These are phyloP conservation scores for Hydrocynus forskahlii DNA, from an alignment of 2,797 vertebrate species.

Conservation along the genomic window DNA sequence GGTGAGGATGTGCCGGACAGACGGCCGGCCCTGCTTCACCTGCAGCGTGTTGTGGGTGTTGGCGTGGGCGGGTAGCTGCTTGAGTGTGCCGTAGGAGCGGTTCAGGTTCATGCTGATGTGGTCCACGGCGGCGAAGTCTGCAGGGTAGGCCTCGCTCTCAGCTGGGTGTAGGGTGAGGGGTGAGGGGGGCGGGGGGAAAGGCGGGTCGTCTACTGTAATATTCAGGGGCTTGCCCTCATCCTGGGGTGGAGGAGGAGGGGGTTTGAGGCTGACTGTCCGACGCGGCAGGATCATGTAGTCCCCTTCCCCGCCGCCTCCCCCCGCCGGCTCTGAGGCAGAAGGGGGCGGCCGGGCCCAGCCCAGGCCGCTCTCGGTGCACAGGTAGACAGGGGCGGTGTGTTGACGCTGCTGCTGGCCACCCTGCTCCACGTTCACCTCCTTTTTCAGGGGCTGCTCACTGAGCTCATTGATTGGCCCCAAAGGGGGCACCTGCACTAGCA, in stretches of 20 bases:
- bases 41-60: conserved; percentile 90
- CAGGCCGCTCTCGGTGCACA: conserved; percentile 93
- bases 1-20: conserved; percentile 90
- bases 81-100: conserved; percentile 92
- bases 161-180: conserved; percentile 81
- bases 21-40: conserved; percentile 90
- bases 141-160: conserved; percentile 88
- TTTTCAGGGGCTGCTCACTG: conserved; percentile 83
- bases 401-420: conserved; percentile 71
- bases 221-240: conserved; percentile 85
- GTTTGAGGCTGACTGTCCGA: conserved; percentile 92
- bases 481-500: conserved; percentile 89
- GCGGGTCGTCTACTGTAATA: conserved; percentile 84
- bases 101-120: conserved; percentile 87
- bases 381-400: conserved; percentile 84
- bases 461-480: conserved; percentile 87
- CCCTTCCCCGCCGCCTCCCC: conserved; percentile 82
- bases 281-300: conserved; percentile 98
- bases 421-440: conserved; percentile 86
- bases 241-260: conserved; percentile 73
- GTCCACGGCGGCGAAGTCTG: conserved; percentile 85
- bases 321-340: conserved; percentile 73
- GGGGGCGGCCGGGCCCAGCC: conserved; percentile 87
- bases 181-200: conserved; percentile 80
- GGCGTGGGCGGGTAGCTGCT: conserved; percentile 81